Evolutionary conservation across 2,888 invertebrate genomes (phyloP).

Genomic region (Baronia brevicornis): DNA sequence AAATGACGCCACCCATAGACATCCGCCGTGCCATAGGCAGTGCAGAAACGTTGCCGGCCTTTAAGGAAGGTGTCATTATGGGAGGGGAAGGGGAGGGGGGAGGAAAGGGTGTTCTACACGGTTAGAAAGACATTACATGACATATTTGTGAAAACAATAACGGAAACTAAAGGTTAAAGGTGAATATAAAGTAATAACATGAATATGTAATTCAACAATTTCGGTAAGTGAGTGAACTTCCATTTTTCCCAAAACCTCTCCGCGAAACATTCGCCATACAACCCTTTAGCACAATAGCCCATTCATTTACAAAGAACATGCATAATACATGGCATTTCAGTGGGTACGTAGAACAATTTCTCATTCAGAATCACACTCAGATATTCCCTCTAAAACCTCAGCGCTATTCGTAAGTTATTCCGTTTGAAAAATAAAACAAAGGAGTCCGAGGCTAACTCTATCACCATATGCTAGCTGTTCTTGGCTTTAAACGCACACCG

Average conservation of each 20-base stretch:
- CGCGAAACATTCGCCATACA: slow-evolving; percentile 13
- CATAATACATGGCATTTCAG: slow-evolving; percentile 30
- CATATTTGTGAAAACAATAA: too few species aligned
- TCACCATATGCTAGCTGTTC: too few species aligned
- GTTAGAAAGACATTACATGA: too few species aligned
- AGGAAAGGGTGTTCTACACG: too few species aligned
- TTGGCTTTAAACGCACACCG: too few species aligned
- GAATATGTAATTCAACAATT: not conserved
- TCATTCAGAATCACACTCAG: slow-evolving; percentile 39
- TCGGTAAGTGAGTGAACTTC: slow-evolving; percentile 1
- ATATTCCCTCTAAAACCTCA: slow-evolving; percentile 41
- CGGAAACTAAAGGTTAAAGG: too few species aligned
- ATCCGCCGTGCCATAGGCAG: too few species aligned
- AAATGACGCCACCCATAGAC: too few species aligned
- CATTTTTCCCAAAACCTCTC: slow-evolving; percentile 2
- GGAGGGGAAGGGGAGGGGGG: too few species aligned
- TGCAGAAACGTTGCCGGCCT: too few species aligned
- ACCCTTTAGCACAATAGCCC: slow-evolving; percentile 22
- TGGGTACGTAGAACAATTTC: slow-evolving; percentile 26
- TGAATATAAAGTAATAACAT: not conserved
- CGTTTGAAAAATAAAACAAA: slow-evolving; percentile 38
- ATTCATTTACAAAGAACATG: slow-evolving; percentile 31
- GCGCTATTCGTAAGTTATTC: slow-evolving; percentile 31
- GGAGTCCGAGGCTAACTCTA: too few species aligned
- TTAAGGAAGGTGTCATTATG: too few species aligned